Percentiles rank a stretch among this genome's conserved stretches.
Evolutionary conservation across 2,113 vertebrate genomes (phyloP).

Genomic region (Petrocephalus microphthalmus): DNA sequence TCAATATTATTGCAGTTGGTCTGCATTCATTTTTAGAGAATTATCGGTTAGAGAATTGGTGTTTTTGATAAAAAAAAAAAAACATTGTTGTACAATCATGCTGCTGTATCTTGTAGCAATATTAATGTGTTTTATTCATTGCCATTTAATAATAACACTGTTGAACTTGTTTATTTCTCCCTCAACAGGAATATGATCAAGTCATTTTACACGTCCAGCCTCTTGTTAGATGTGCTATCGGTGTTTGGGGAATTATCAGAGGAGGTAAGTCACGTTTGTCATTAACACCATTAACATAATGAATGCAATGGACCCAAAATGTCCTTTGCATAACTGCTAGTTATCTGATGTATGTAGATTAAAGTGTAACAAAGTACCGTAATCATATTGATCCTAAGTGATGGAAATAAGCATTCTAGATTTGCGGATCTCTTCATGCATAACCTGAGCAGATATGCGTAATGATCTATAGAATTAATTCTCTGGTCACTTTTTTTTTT

Average conservation of each 20-base stretch:
- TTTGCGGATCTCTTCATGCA: background rate
- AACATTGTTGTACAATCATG: background rate
- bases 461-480: background rate
- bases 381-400: background rate
- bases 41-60: background rate
- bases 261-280: conserved; percentile 68
- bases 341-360: background rate
- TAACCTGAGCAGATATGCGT: background rate
- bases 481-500: background rate
- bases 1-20: background rate
- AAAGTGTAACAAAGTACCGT: background rate
- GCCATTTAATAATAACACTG: background rate
- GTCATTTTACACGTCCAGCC: conserved; percentile 94
- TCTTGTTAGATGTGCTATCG: conserved; percentile 84
- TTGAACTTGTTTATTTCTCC: conserved; percentile 12
- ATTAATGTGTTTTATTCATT: background rate
- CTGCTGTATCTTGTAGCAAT: background rate
- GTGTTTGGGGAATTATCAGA: conserved; percentile 94
- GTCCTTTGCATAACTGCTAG: background rate
- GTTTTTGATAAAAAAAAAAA: no score
- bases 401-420: background rate
- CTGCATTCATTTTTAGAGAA: background rate
- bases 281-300: background rate
- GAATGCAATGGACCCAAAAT: background rate
- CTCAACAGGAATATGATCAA: conserved; percentile 93